Evolutionary conservation across 1,140 invertebrate genomes (phyloP).

Genomic region (Cherax destructor): DNA sequence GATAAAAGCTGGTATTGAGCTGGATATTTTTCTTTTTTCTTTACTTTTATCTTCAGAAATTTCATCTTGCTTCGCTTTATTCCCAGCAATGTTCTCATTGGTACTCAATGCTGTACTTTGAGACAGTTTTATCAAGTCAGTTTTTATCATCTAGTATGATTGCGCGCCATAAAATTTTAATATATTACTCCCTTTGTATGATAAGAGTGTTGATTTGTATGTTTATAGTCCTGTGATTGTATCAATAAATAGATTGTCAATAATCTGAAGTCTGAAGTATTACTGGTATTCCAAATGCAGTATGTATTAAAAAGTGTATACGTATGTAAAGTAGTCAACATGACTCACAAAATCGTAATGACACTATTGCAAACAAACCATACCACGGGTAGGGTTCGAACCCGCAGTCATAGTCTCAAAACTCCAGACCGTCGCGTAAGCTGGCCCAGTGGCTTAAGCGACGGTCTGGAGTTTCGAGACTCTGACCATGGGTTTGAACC

Average conservation of each 20-base stretch:
- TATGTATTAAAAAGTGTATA: no score
- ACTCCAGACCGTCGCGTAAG: no score
- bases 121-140: not conserved
- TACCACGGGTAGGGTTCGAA: no score
- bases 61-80: slow-evolving; percentile 13
- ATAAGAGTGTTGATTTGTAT: slow-evolving; percentile 64
- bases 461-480: no score
- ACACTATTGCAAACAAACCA: no score
- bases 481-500: no score
- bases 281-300: not conserved
- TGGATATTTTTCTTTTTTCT: not conserved
- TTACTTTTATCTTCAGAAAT: not conserved
- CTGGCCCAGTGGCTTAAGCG: no score
- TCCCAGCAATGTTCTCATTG: not conserved
- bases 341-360: no score
- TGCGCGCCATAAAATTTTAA: slow-evolving; percentile 61
- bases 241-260: slow-evolving; percentile 58
- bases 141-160: slow-evolving; percentile 51
- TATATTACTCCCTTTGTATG: slow-evolving; percentile 56
- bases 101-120: slow-evolving; percentile 19
- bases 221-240: slow-evolving; percentile 67
- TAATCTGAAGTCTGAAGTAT: not conserved
- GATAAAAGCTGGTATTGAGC: not conserved
- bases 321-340: no score
- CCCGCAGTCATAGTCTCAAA: no score